phyloP scores from a whole-genome alignment of 2,113 vertebrate genomes.

The Seriola quinqueradiata region DNA sequence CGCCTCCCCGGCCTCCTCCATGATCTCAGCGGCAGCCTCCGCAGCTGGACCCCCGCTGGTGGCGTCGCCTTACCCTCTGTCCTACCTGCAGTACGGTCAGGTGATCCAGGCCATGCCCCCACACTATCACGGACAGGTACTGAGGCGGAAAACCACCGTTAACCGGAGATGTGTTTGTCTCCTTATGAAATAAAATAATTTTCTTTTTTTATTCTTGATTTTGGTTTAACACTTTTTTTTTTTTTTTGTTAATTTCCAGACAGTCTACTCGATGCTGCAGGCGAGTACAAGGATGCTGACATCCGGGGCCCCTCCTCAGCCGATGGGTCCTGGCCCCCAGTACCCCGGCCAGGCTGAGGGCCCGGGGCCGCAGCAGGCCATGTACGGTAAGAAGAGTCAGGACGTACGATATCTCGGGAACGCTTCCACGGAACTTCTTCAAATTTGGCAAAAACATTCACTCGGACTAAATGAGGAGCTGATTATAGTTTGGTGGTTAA shows the following conservation, averaged over 20 bases:
- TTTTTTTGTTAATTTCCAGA: slow-evolving; percentile 43
- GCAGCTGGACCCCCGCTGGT: slow-evolving; percentile 88
- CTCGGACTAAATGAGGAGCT: too few species aligned
- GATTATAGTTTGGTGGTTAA: too few species aligned
- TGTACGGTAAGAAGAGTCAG: slow-evolving; percentile 84
- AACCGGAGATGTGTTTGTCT: too few species aligned
- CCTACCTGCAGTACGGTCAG: slow-evolving; percentile 90
- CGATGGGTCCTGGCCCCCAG: slow-evolving; percentile 87
- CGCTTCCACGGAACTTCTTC: too few species aligned
- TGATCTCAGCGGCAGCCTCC: slow-evolving; percentile 87
- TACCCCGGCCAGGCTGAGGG: slow-evolving; percentile 87
- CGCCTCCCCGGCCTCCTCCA: slow-evolving; percentile 83
- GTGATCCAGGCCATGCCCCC: slow-evolving; percentile 90
- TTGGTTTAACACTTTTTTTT: too few species aligned
- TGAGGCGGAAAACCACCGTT: neutral
- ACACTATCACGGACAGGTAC: slow-evolving; percentile 88
- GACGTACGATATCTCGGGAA: too few species aligned
- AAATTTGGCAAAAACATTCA: too few species aligned
- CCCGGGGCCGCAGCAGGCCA: slow-evolving; percentile 82
- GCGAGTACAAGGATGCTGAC: slow-evolving; percentile 87
- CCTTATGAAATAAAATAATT: too few species aligned
- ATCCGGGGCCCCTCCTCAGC: slow-evolving; percentile 86
- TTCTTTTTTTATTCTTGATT: too few species aligned
- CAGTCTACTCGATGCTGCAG: slow-evolving; percentile 87
- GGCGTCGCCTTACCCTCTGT: slow-evolving; percentile 86